Conservation (phyloP, 92 coral and sea anemone genomes). For the Heteractis magnifica region DNA sequence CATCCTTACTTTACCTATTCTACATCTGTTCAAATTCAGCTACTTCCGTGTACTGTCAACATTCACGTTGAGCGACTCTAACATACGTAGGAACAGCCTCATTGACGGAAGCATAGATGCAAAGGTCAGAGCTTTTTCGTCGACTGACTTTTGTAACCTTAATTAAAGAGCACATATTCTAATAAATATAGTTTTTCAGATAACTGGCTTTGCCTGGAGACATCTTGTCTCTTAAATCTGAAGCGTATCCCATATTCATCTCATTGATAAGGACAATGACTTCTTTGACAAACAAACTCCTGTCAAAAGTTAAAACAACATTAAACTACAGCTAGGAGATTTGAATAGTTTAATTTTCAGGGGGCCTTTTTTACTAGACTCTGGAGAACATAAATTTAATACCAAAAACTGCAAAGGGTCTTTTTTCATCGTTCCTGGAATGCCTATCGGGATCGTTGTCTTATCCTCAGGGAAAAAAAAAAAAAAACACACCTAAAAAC, state of each 20-base stretch:
- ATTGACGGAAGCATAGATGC: no score
- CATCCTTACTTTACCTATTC: no score
- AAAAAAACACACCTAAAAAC: no score
- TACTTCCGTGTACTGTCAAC: no score
- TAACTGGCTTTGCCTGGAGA: neutral
- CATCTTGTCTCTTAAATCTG: neutral
- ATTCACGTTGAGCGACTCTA: no score
- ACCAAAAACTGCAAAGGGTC: no score
- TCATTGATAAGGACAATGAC: neutral
- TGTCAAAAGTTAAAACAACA: neutral
- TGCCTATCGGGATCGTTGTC: neutral
- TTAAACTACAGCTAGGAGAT: neutral
- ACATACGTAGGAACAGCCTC: no score
- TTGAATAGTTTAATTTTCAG: neutral
- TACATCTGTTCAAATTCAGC: no score
- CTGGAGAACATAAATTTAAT: neutral
- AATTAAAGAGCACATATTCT: neutral
- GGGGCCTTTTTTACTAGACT: neutral
- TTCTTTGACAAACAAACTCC: neutral
- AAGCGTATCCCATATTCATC: neutral
- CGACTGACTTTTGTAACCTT: no score
- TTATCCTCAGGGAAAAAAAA: neutral
- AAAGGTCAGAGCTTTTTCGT: no score
- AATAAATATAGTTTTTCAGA: neutral
- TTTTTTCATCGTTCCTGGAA: neutral